Conservation (phyloP, 2,888 invertebrate species). For the Hybos culiciformis region DNA sequence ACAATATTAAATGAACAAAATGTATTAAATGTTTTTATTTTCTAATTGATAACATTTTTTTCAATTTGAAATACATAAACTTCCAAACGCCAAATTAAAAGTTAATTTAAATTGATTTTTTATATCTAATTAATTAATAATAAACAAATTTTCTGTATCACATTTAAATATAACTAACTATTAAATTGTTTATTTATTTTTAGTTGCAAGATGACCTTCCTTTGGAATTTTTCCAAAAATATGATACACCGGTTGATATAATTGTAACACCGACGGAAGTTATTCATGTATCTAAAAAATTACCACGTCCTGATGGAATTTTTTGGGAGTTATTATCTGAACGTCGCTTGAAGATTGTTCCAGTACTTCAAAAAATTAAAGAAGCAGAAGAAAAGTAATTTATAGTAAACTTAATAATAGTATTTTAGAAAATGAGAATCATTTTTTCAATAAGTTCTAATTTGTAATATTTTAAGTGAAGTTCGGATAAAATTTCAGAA, state of each 20-base stretch:
- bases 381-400: slow-evolving; percentile 54
- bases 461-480: not conserved
- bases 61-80: no score
- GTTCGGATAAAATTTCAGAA: no score
- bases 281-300: slow-evolving; percentile 43
- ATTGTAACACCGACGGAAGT: slow-evolving; percentile 76
- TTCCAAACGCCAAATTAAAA: no score
- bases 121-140: no score
- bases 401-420: slow-evolving; percentile 12
- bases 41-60: no score
- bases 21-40: no score
- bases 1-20: no score
- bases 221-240: slow-evolving; percentile 55
- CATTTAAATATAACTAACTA: no score
- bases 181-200: no score
- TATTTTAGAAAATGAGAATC: not conserved
- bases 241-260: slow-evolving; percentile 74
- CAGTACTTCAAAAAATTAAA: slow-evolving; percentile 54
- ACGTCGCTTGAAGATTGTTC: slow-evolving; percentile 56
- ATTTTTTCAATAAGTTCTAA: not conserved
- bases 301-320: slow-evolving; percentile 56
- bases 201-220: slow-evolving; percentile 62
- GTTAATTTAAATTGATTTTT: no score
- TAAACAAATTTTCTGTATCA: no score
- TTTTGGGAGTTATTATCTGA: slow-evolving; percentile 65